Evolutionary conservation across 1,140 invertebrate species (phyloP), one percentile per base, ranked within the genome.

Genomic region (Pseudomyrmex pallidus): DNA sequence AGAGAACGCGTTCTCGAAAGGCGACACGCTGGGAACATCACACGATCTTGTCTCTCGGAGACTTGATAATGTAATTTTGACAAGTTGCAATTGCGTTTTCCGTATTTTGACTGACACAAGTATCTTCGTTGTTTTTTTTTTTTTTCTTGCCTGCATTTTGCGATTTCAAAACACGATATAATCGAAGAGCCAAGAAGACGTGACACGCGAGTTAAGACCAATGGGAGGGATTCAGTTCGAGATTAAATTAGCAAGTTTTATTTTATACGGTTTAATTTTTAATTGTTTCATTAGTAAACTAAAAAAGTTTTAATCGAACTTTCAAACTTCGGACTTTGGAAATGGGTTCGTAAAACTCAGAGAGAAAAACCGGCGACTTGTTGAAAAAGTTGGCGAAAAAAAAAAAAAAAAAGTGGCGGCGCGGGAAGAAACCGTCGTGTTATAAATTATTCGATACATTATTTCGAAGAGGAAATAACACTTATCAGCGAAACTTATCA

Each of bases 401-500:
- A 35, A 35, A 25, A 25, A 25, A 3, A 22, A 22, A 22, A n/a
- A n/a, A n/a, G n/a, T n/a, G n/a, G 35, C 7, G 35, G 35, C 35
- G 35, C 35, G 5, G 5, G 35, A 35, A 8, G 4, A 2, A 20
- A 44, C 9, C 15, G 44, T 15, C 17, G 35, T 13, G 25, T 50
- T 62, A 17, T 25, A 17, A 22, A 66, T 9, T 5, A 35, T 20
- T 7, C 44, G 17, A 10, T 35, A 10, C 54, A 9, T 70, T 50
- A 50, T 50, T 52, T 20, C 9, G 62, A 61, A 25, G 22, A 25
- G 22, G 63, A 17, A 50, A 20, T 15, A 50, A 20, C 15, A 35
- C 22, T 66, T n/a, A 68, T 48, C 76, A 44, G 50, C 61, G 70
- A 80, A 35, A 35, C 35, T 35, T 35, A 35, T 7, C 35, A 35